Conservation (phyloP, 2,797 vertebrate species). For the Lophius americanus region DNA sequence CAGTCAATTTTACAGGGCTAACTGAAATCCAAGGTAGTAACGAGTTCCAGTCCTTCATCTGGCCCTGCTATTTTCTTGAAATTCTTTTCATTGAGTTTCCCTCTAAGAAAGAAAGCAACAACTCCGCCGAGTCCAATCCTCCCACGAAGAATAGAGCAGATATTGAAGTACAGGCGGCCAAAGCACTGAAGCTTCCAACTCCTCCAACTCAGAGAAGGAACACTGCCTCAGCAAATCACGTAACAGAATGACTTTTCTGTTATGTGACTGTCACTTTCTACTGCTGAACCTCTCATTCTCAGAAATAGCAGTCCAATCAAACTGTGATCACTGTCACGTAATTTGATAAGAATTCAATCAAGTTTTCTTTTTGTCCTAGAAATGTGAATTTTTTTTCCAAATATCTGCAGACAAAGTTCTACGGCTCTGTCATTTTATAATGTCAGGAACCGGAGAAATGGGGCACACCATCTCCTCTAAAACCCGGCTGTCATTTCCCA, state of each 20-base stretch:
- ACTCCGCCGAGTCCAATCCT: conserved; percentile 78
- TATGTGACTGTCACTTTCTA: conserved; percentile 65
- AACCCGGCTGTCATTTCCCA: conserved; percentile 42
- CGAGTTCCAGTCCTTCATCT: conserved; percentile 61
- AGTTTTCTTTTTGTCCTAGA: conserved; percentile 47
- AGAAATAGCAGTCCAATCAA: conserved; percentile 66
- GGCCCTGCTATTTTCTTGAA: conserved; percentile 64
- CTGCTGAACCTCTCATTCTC: conserved; percentile 63
- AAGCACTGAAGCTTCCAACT: conserved; percentile 71
- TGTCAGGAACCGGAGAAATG: conserved; percentile 52
- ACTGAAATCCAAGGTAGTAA: conserved; percentile 58
- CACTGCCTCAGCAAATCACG: conserved; percentile 79
- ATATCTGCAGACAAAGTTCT: conserved; percentile 12
- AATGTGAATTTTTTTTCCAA: conserved; percentile 31
- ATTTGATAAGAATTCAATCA: conserved; percentile 72
- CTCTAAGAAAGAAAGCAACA: conserved; percentile 69
- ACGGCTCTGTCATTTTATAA: conserved; percentile 36
- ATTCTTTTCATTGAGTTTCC: conserved; percentile 60
- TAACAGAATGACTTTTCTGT: conserved; percentile 72
- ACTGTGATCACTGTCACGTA: conserved; percentile 58
- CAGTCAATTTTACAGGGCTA: conserved; percentile 43
- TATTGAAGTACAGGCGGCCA: conserved; percentile 76
- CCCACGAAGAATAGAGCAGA: conserved; percentile 76
- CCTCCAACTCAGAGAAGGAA: conserved; percentile 64
- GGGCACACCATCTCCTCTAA: conserved; percentile 41